Evolutionary conservation across 2,113 vertebrate species (phyloP), one percentile per base, ranked within the genome.

Genomic region (Amazona guildingii): DNA sequence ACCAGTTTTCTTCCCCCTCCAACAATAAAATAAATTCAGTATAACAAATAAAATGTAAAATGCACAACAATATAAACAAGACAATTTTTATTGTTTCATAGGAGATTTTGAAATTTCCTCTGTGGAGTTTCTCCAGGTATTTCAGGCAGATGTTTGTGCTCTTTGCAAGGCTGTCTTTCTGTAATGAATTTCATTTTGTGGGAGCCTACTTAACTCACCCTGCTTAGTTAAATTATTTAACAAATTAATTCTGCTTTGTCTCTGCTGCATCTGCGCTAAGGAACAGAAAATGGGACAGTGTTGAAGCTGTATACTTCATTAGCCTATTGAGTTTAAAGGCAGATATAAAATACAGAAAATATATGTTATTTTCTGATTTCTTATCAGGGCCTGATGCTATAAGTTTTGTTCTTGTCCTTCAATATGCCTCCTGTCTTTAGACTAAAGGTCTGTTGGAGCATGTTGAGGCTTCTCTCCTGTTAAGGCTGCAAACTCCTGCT

Each of bases 141-240:
- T 96, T 93, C 69, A 93, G 80, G 73, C 92, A 95, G 95, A 41
- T 92, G 88, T 91, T 94, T 41, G 23, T 86, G 74, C 23, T 86
- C 23, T 73, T 10, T 68, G 28, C 77, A 78, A 92, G 69, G 27
- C 39, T 15, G 1, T 31, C 48, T 61, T 81, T 12, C 25, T 93
- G 16, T 28, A 88, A 75, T 37, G 87, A 93, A 73, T 90, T 93
- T 81, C 1, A 35, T 91, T 93, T 75, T 74, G 61, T 69, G 28
- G 15, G 39, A 95, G 52, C 6, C 11, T 92, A 55, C 28, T 88
- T 90, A 78, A 78, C 51, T 84, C 79, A 93, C 39, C 15, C 52
- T 61, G 39, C 11, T 83, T 72, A 84, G 90, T 49, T 94, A 94
- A 96, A 92, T 93, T 86, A 92, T 96, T 96, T 66, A 93, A 57